Conservation (phyloP, 2,797 vertebrate species). For the Erethizon dorsatum region DNA sequence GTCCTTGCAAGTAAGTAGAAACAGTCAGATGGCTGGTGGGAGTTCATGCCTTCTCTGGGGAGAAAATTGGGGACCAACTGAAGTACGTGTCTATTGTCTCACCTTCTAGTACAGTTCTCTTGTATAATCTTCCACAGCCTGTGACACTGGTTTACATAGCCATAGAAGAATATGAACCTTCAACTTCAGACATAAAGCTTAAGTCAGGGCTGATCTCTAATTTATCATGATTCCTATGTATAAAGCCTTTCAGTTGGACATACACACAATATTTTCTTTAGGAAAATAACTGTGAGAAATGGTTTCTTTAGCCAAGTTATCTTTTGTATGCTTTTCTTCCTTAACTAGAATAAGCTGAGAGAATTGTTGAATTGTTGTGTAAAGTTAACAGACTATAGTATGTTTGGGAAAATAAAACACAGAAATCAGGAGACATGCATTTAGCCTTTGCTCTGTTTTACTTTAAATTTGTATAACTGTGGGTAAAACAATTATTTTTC, state of each 20-base stretch:
- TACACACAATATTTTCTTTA: not conserved
- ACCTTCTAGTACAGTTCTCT: not conserved
- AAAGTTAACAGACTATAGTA: not conserved
- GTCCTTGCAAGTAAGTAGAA: not conserved
- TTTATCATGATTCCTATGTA: not conserved
- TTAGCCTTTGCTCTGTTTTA: not conserved
- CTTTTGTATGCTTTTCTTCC: not conserved
- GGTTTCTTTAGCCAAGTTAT: not conserved
- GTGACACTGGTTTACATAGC: not conserved
- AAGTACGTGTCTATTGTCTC: not conserved
- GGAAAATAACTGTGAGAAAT: not conserved
- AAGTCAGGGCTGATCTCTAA: not conserved
- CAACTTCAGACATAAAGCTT: not conserved
- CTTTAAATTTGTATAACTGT: not conserved
- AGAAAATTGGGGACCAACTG: not conserved
- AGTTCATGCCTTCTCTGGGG: not conserved
- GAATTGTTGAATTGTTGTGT: not conserved
- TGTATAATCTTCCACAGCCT: not conserved
- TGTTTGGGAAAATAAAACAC: not conserved
- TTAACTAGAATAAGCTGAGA: not conserved
- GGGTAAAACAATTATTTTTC: constrained; percentile 23
- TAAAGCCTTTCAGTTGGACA: not conserved
- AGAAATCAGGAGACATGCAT: not conserved
- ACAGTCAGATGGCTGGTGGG: not conserved
- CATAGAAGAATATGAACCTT: not conserved